Evolutionary conservation across 2,113 vertebrate species (phyloP).

Genomic region (Mixornis gularis): DNA sequence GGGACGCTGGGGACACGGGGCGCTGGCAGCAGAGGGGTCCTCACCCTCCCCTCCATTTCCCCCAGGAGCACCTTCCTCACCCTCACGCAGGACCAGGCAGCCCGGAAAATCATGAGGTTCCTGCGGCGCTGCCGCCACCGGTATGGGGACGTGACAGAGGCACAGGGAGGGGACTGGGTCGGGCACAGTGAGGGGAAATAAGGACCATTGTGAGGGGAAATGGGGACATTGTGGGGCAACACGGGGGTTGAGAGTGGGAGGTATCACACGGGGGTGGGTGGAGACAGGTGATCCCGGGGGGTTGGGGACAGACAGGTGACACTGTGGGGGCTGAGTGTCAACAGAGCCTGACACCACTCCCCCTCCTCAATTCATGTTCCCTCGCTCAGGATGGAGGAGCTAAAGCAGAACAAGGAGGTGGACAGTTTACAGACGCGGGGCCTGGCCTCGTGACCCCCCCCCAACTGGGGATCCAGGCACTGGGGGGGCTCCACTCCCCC

Average conservation of each 20-base stretch:
- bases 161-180: background rate
- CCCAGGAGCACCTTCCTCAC: background rate
- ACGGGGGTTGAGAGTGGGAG: no score
- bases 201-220: background rate
- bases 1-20: rapidly evolving
- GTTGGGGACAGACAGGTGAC: background rate
- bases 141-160: rapidly evolving
- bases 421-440: background rate
- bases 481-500: background rate
- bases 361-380: background rate
- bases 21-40: background rate
- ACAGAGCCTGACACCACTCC: rapidly evolving
- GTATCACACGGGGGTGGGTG: background rate
- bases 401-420: background rate
- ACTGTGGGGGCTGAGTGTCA: no score
- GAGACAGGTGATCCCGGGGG: no score
- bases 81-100: constrained; percentile 3
- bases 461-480: background rate
- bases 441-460: background rate
- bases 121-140: background rate
- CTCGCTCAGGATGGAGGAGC: background rate
- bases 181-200: background rate
- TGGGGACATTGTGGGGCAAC: background rate
- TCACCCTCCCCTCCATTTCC: background rate
- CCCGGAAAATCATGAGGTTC: background rate